Conservation (phyloP, 2,113 vertebrate species). For the Tamias sibiricus region DNA sequence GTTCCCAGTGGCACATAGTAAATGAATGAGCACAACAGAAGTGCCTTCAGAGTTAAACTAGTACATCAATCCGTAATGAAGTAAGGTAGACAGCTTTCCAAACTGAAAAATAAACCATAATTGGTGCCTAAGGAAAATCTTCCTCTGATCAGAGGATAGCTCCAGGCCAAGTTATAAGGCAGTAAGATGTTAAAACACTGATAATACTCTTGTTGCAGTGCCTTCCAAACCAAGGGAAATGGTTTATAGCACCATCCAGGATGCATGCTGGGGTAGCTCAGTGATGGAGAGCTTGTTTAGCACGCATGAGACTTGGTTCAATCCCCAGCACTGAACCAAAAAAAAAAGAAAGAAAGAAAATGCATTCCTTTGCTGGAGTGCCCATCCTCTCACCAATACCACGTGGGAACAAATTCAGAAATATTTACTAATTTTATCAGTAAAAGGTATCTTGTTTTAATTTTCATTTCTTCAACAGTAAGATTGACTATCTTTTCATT, state of each 20-base stretch:
- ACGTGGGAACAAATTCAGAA: neutral
- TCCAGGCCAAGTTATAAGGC: neutral
- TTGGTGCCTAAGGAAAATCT: neutral
- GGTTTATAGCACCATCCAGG: neutral
- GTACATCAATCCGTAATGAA: neutral
- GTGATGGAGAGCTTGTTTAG: neutral
- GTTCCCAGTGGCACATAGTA: neutral
- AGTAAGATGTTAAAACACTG: neutral
- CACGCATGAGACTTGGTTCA: neutral
- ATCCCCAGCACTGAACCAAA: too few relatives aligned
- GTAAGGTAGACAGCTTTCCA: neutral
- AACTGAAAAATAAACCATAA: slow-evolving; percentile 16
- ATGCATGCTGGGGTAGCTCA: neutral
- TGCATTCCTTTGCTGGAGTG: too few relatives aligned
- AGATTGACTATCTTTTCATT: neutral
- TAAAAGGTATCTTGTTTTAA: neutral
- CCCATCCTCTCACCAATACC: neutral
- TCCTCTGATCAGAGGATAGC: slow-evolving; percentile 5
- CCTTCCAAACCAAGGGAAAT: neutral
- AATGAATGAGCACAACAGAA: slow-evolving; percentile 27
- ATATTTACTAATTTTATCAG: neutral
- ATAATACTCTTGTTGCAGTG: neutral
- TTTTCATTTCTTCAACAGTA: slow-evolving; percentile 32
- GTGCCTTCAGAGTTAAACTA: neutral
- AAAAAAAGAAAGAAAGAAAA: too few relatives aligned